A percentile compares a stretch with the other conserved stretches of the same genome.
phyloP scores from a whole-genome alignment of 1,140 invertebrate species.

The Pseudobourletiella spinata region DNA sequence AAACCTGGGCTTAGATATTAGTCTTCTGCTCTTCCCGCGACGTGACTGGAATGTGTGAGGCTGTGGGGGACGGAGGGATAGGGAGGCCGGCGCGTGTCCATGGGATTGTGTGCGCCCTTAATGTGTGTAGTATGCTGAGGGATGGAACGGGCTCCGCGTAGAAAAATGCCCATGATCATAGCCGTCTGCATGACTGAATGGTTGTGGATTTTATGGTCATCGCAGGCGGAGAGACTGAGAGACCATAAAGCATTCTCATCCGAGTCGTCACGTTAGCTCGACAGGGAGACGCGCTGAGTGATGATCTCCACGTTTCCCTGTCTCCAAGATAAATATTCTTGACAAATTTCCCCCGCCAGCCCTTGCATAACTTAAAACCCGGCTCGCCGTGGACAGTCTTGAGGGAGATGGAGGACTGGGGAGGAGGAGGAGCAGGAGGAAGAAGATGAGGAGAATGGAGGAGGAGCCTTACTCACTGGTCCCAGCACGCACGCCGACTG shows the following conservation, averaged over 20 bases:
- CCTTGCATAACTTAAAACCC: background rate
- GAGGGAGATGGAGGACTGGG: too few relatives aligned
- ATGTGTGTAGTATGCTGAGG: too few relatives aligned
- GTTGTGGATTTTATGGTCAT: conserved; percentile 3
- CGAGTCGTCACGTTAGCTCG: background rate
- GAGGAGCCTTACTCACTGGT: too few relatives aligned
- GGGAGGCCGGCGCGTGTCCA: too few relatives aligned
- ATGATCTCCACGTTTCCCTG: conserved; percentile 14
- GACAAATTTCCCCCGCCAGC: conserved; percentile 18
- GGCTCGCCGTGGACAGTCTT: too few relatives aligned
- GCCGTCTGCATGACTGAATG: background rate
- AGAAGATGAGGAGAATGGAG: too few relatives aligned
- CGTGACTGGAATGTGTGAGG: conserved; percentile 13
- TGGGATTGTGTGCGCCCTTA: too few relatives aligned
- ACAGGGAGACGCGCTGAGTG: conserved; percentile 6
- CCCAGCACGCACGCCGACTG: too few relatives aligned
- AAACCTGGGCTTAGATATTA: conserved; percentile 18
- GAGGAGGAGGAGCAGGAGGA: too few relatives aligned
- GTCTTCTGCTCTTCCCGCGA: conserved; percentile 17
- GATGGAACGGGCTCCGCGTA: too few relatives aligned
- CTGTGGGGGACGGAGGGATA: background rate
- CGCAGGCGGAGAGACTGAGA: background rate
- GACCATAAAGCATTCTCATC: conserved; percentile 1
- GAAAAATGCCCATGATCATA: background rate
- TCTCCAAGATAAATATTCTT: conserved; percentile 24